Evolutionary conservation across 2,888 invertebrate species (phyloP), one percentile per base, ranked within the genome.

Genomic region (Acanthosepion esculentum): DNA sequence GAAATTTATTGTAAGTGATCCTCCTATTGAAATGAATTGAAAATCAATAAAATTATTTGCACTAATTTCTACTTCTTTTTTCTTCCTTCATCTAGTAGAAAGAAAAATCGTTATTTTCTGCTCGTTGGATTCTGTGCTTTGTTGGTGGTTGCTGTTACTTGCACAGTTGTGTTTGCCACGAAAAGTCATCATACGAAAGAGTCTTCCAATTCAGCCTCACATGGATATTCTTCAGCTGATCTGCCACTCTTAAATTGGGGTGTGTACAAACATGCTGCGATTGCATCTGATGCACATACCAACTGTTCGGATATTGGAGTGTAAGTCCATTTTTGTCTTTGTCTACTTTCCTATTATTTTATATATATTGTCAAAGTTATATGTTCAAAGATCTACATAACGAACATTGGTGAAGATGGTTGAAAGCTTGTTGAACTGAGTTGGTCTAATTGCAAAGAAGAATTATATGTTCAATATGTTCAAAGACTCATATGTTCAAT

Each of bases 261-360:
- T 29, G n/a, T 53, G 6, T 93, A 48, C 53, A 93, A 26, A 50
- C 50, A 93, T 93, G 48, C 93, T 2, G 93, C 93, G 0, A 7
- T 93, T 26, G 93, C 93, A 48, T 93, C 93, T 5, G 93, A 93
- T 29, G 93, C 93, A 12, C 93, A 93, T 50, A 53, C 93, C 48
- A 93, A 93, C 12, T 93, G 93, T 50, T 29, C 93, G 0, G 93
- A 93, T 18, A 93, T 93, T 18, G 93, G 93, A 29, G 93, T 93
- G 93, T 93, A 50, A 93, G 93, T 93, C 6, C 8, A 59, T 20
- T 59, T 23, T 59, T 59, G 23, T 18, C 55, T 53, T 53, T 53
- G 0, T 10, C 53, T 53, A 53, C 10, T 53, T 15, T 53, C 8
- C 15, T 53, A 53, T 53, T 41, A 41, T 41, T 41, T 41, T 41